Conservation (phyloP, 2,888 invertebrate genomes). For the Ichneumoninae sp. region DNA sequence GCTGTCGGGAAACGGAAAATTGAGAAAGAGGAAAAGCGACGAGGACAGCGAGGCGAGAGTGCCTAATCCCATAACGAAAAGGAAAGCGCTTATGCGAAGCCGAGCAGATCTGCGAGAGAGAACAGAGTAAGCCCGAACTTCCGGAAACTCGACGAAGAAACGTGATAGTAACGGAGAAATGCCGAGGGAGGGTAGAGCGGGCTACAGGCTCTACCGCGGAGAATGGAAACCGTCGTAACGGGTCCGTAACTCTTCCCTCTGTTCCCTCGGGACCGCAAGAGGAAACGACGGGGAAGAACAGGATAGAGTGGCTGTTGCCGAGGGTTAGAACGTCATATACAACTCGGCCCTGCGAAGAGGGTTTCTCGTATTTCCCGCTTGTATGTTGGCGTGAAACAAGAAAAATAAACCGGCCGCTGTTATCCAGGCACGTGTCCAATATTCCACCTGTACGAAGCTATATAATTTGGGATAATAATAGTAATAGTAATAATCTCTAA, state of each 20-base stretch:
- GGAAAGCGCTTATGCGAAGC: conserved; percentile 69
- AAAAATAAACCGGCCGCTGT: conserved; percentile 30
- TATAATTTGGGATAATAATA: not conserved
- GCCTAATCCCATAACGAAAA: conserved; percentile 80
- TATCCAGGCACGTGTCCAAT: conserved; percentile 18
- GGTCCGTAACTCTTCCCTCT: conserved; percentile 76
- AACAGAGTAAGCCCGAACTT: not conserved
- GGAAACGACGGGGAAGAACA: conserved; percentile 56
- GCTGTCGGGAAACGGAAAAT: conserved; percentile 42
- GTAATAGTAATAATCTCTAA: not conserved
- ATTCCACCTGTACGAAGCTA: not conserved
- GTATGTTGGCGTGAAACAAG: conserved; percentile 35
- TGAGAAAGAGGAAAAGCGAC: conserved; percentile 51
- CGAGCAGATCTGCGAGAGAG: conserved; percentile 19
- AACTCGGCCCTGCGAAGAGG: conserved; percentile 30
- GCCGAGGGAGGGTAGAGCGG: conserved; percentile 28
- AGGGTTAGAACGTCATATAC: conserved; percentile 46
- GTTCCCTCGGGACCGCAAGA: conserved; percentile 72
- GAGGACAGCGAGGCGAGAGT: conserved; percentile 71
- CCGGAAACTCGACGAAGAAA: conserved; percentile 31
- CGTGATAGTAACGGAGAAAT: conserved; percentile 44
- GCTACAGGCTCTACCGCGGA: conserved; percentile 31
- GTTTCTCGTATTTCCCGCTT: conserved; percentile 14
- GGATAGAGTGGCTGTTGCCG: conserved; percentile 48
- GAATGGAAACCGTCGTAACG: conserved; percentile 66